Evolutionary conservation across 2,113 vertebrate genomes (phyloP).

Genomic region (Urocitellus parryii): DNA sequence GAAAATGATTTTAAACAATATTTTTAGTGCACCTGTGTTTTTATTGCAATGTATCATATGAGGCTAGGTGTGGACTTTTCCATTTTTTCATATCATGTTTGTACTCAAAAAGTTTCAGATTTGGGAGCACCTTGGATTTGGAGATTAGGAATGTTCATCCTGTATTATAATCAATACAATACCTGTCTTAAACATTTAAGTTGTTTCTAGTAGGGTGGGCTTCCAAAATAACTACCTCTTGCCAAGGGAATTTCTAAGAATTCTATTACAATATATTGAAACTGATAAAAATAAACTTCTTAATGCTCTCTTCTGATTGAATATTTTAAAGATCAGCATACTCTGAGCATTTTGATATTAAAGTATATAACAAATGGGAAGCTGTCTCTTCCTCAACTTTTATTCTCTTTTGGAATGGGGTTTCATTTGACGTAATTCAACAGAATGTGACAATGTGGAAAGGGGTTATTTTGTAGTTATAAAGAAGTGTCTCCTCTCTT

Average conservation of each 20-base stretch:
- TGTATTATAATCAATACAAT: background rate
- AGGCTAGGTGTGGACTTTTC: background rate
- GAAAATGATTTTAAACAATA: background rate
- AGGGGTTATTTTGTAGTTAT: conserved; percentile 15
- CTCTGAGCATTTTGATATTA: background rate
- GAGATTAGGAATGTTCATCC: background rate
- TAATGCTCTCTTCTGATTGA: background rate
- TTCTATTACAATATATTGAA: background rate
- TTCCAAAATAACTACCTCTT: background rate
- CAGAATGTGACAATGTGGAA: background rate
- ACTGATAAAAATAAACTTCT: background rate
- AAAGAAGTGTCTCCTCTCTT: background rate
- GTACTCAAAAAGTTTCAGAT: background rate
- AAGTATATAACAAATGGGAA: background rate
- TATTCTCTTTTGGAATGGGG: background rate
- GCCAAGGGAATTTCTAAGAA: conserved; percentile 24
- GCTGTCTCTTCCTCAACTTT: background rate
- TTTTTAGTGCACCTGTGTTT: background rate
- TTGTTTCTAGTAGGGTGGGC: background rate
- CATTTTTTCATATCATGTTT: too few relatives aligned
- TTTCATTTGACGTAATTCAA: conserved; percentile 5
- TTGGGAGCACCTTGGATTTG: background rate
- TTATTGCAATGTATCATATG: background rate
- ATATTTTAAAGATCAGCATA: background rate
- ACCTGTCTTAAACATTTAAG: background rate